A percentile compares a stretch with the other conserved stretches of the same genome.
These are phyloP conservation scores for Podocnemis expansa DNA, from an alignment of 2,113 vertebrate species.

Conservation along the genomic window DNA sequence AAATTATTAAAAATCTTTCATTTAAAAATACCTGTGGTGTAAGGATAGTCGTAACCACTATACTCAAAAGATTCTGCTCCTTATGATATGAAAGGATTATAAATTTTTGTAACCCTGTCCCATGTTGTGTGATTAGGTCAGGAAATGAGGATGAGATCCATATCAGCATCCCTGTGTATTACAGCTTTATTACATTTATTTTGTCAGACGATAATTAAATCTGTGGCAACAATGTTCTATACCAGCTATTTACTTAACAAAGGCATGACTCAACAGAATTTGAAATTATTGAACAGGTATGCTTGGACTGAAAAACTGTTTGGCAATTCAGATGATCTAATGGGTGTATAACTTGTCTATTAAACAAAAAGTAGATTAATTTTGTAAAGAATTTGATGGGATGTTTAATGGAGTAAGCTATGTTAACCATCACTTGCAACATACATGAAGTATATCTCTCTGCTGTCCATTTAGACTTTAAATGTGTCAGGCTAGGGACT, in stretches of 20 bases:
- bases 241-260: neutral
- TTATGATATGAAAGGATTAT: neutral
- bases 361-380: neutral
- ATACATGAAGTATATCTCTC: accelerated
- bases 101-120: neutral
- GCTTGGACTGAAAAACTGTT: neutral
- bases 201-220: neutral
- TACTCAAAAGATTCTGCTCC: neutral
- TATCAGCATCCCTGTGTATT: neutral
- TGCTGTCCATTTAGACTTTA: neutral
- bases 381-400: neutral
- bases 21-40: neutral
- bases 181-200: neutral
- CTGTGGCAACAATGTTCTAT: neutral
- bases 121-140: neutral
- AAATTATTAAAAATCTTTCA: neutral
- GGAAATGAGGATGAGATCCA: neutral
- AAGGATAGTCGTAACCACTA: neutral
- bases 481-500: neutral
- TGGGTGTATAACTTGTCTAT: neutral
- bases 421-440: neutral
- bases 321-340: neutral
- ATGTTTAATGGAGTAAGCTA: neutral
- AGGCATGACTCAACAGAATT: neutral
- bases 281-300: neutral